phyloP scores from a whole-genome alignment of 2,113 vertebrate genomes.

The Hyperopisus bebe region DNA sequence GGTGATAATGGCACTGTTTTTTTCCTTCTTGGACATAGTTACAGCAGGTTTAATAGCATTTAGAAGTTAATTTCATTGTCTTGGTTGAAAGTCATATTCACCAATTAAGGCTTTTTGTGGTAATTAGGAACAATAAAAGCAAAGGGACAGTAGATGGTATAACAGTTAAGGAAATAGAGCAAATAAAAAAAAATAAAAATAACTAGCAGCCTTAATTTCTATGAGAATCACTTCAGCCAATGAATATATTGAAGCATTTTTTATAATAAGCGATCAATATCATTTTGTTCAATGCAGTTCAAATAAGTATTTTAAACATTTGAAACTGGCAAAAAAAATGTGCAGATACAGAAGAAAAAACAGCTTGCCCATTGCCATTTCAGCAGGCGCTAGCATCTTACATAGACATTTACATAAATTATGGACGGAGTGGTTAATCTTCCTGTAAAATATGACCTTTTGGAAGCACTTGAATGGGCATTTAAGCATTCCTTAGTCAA shows the following conservation, averaged over 20 bases:
- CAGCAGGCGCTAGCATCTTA: background rate
- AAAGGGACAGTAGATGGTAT: background rate
- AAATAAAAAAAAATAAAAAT: background rate
- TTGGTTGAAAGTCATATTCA: background rate
- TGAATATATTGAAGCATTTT: background rate
- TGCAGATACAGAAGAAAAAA: background rate
- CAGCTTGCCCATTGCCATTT: background rate
- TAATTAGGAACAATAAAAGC: background rate
- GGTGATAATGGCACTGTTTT: background rate
- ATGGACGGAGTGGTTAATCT: conserved; percentile 18
- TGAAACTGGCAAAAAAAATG: background rate
- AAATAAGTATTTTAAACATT: background rate
- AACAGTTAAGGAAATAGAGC: background rate
- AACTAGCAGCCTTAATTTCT: background rate
- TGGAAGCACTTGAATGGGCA: conserved; percentile 19
- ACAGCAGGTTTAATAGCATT: background rate
- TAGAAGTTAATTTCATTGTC: background rate
- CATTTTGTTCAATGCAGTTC: background rate
- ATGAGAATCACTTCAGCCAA: background rate
- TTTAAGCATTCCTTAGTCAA: conserved; percentile 4
- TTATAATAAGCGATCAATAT: background rate
- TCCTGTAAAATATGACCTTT: conserved; percentile 27
- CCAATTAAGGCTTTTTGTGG: background rate
- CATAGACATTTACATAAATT: conserved; percentile 27
- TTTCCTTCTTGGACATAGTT: background rate